Conservation (phyloP, 2,888 invertebrate species). For the Sepiola atlantica region DNA sequence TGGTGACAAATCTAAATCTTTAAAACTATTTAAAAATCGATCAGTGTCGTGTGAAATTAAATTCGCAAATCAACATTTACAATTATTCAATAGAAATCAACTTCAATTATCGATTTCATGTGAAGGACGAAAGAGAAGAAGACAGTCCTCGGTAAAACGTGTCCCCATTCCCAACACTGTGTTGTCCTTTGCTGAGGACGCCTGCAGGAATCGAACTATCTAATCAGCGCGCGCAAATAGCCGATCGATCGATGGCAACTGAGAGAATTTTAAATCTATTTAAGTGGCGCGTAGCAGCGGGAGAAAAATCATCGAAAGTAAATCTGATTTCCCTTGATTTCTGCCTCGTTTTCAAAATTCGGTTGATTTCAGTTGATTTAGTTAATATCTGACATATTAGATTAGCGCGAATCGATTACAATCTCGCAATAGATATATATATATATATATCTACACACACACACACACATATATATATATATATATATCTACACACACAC, state of each 20-base stretch:
- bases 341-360: background rate
- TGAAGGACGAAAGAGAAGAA: background rate
- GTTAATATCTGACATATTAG: background rate
- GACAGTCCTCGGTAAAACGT: background rate
- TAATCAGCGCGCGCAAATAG: background rate
- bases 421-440: no score
- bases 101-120: background rate
- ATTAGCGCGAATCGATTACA: background rate
- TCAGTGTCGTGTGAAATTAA: background rate
- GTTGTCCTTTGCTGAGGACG: background rate
- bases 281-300: background rate
- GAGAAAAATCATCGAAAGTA: background rate
- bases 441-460: no score
- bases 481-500: no score
- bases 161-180: background rate
- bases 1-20: no score
- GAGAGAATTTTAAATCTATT: background rate
- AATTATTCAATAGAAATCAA: background rate
- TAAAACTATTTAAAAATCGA: background rate
- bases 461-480: no score
- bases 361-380: background rate
- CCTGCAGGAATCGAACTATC: slow-evolving; percentile 3
- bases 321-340: background rate
- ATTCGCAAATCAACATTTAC: background rate
- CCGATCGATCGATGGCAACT: background rate